phyloP scores from a whole-genome alignment of 2,113 vertebrate genomes.

The Delphinus delphis region DNA sequence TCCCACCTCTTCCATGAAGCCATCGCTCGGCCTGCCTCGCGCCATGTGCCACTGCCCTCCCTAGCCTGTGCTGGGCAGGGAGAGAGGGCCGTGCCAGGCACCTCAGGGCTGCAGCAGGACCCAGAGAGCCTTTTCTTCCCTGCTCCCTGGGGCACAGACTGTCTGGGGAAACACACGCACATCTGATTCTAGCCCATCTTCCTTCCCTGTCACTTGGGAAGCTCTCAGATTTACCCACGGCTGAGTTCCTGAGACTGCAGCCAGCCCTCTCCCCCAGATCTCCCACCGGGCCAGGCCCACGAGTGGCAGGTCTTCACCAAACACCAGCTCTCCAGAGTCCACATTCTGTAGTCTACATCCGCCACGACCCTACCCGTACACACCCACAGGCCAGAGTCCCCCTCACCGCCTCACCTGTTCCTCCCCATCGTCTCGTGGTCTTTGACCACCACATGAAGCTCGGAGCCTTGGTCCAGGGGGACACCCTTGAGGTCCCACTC shows the following conservation, averaged over 20 bases:
- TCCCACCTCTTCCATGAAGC: neutral
- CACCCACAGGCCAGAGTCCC: neutral
- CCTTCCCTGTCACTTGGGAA: neutral
- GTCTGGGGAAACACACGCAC: neutral
- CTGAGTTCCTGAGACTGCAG: neutral
- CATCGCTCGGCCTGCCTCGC: neutral
- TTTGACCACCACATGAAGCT: conserved; percentile 94
- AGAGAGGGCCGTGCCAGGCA: neutral
- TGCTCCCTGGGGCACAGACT: neutral
- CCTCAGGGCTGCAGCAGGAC: neutral
- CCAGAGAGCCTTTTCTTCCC: neutral
- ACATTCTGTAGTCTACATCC: neutral
- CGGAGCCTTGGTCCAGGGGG: conserved; percentile 89
- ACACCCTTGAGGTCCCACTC: conserved; percentile 97
- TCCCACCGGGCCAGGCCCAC: neutral
- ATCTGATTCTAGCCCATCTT: neutral
- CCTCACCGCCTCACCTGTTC: conserved; percentile 87
- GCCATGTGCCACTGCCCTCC: neutral
- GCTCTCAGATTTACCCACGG: neutral
- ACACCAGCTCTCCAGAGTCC: neutral
- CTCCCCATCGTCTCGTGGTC: conserved; percentile 97
- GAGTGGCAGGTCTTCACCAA: neutral
- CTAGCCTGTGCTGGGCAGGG: neutral
- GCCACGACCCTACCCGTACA: neutral
- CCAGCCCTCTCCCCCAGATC: neutral